Percentiles rank a stretch among this genome's conserved stretches.
Evolutionary conservation across 2,113 vertebrate species (phyloP).

Genomic region (Daubentonia madagascariensis): DNA sequence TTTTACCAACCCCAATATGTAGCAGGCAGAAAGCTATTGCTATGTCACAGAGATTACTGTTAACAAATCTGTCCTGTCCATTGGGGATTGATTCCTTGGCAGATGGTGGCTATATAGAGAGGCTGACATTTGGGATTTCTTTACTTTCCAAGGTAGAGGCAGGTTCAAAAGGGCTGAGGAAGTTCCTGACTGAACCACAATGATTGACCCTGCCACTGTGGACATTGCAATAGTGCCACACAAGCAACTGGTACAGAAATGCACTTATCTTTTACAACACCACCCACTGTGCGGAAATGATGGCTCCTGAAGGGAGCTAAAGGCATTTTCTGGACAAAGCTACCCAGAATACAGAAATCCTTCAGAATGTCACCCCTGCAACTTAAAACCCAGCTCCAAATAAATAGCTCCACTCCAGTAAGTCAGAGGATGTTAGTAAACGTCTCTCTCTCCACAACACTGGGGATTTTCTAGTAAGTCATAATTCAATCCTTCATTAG

Average conservation of each 20-base stretch:
- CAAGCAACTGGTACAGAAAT: background rate
- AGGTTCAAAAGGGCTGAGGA: background rate
- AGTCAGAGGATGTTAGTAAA: constrained; percentile 50
- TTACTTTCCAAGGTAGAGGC: background rate
- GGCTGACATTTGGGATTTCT: background rate
- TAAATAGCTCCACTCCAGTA: constrained; percentile 53
- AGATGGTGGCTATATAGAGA: background rate
- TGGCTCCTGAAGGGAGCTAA: background rate
- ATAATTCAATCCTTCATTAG: constrained; percentile 77
- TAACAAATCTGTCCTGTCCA: background rate
- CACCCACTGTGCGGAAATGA: background rate
- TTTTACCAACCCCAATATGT: background rate
- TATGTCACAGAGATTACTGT: background rate
- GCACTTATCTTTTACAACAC: background rate
- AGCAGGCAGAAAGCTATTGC: background rate
- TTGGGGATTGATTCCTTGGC: background rate
- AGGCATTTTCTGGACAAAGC: background rate
- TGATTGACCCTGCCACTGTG: background rate
- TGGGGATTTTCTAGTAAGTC: constrained; percentile 71
- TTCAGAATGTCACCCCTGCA: background rate
- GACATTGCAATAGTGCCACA: no score
- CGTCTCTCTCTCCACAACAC: constrained; percentile 1
- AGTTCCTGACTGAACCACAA: background rate
- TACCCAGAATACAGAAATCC: background rate
- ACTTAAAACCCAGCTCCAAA: constrained; percentile 8